Conservation (phyloP, 2,888 invertebrate species). For the Escarpia spicata region DNA sequence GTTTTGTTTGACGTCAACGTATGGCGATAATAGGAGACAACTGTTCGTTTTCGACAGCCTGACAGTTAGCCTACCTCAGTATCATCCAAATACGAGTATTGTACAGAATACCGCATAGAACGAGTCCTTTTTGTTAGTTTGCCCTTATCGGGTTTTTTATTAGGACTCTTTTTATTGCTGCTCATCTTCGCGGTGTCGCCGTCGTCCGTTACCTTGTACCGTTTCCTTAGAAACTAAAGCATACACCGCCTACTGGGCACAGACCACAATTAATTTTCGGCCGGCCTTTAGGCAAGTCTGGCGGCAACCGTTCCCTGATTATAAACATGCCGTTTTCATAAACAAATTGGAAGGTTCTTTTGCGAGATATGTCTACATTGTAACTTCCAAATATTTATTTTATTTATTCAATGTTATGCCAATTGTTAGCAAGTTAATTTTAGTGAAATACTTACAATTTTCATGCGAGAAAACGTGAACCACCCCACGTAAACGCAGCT, state of each 20-base stretch:
- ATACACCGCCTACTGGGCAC: background rate
- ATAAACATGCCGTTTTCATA: no score
- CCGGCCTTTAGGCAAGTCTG: no score
- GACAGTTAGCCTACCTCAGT: background rate
- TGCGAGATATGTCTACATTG: no score
- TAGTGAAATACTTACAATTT: no score
- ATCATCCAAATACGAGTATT: background rate
- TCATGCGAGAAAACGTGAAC: no score
- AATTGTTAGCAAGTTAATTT: no score
- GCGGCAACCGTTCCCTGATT: no score
- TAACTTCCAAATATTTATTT: no score
- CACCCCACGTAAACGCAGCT: no score
- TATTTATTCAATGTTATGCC: no score
- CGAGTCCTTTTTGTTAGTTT: background rate
- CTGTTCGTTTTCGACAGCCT: background rate
- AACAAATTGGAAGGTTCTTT: no score
- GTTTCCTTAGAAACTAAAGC: background rate
- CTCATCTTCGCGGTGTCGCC: background rate
- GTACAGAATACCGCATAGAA: background rate
- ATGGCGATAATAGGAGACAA: slow-evolving; percentile 10
- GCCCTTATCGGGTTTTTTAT: background rate
- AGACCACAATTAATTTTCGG: no score
- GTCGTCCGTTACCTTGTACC: background rate
- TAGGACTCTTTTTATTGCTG: background rate
- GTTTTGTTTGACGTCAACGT: background rate